phyloP scores from a whole-genome alignment of 2,888 invertebrate species.

The Cephus runcator region DNA sequence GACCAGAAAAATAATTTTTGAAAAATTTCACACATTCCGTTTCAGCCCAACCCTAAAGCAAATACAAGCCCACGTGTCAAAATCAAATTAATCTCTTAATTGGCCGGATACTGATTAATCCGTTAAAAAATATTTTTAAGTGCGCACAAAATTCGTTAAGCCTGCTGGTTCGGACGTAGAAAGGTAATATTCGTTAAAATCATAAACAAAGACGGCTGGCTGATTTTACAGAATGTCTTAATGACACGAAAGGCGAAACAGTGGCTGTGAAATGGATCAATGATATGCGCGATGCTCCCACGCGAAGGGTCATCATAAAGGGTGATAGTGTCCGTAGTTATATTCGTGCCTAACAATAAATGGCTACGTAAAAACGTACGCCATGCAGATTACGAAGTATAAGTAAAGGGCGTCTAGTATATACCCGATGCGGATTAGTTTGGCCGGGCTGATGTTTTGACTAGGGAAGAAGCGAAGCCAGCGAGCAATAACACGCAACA shows the following conservation, averaged over 20 bases:
- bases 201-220: background rate
- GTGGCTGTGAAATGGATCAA: background rate
- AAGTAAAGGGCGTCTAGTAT: background rate
- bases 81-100: background rate
- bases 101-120: background rate
- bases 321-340: background rate
- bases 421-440: background rate
- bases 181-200: background rate
- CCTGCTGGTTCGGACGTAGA: background rate
- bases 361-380: background rate
- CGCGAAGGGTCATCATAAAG: background rate
- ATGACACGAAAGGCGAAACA: background rate
- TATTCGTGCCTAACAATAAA: background rate
- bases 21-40: background rate
- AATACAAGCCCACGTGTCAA: background rate
- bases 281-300: background rate
- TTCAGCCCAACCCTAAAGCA: background rate
- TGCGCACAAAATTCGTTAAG: background rate
- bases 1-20: background rate
- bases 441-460: background rate
- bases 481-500: slow-evolving; percentile 22
- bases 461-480: background rate
- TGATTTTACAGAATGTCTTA: background rate
- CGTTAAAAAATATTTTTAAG: background rate
- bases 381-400: background rate